Evolutionary conservation across 2,888 invertebrate species (phyloP).

Genomic region (Pterostichus niger): DNA sequence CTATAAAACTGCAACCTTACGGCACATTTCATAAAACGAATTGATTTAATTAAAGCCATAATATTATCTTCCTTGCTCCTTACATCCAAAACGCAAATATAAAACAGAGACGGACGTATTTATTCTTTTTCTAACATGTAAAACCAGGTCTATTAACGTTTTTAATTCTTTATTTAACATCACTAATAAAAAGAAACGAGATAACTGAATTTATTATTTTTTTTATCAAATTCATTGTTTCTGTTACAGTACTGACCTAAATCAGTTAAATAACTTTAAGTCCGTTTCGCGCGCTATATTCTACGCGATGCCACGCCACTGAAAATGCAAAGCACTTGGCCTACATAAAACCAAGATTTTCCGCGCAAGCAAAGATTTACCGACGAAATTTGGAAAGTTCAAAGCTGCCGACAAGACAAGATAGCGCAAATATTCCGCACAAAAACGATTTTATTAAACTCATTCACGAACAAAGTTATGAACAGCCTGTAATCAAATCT

Average conservation of each 20-base stretch:
- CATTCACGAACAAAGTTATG: conserved; percentile 33
- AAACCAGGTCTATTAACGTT: background rate
- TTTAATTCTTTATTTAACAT: conserved; percentile 9
- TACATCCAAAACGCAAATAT: conserved; percentile 9
- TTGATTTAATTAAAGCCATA: conserved; percentile 48
- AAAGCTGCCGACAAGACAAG: conserved; percentile 24
- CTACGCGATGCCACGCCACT: conserved; percentile 4
- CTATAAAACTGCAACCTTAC: conserved; percentile 31
- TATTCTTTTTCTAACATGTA: background rate
- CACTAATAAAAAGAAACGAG: conserved; percentile 1
- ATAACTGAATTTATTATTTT: background rate
- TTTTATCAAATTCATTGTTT: background rate
- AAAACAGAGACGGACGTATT: background rate
- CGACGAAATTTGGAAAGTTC: conserved; percentile 39
- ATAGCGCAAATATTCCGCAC: conserved; percentile 37
- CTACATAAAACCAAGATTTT: conserved; percentile 29
- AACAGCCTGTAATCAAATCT: conserved; percentile 42
- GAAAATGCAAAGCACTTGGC: conserved; percentile 31
- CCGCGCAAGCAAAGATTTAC: conserved; percentile 16
- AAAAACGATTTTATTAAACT: conserved; percentile 39
- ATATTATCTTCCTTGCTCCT: conserved; percentile 19
- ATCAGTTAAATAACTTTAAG: background rate
- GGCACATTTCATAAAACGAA: conserved; percentile 28
- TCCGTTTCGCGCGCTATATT: background rate
- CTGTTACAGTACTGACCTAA: conserved; percentile 11